A percentile compares a stretch with the other conserved stretches of the same genome.
These are phyloP conservation scores for Oopsacas minuta DNA, from an alignment of 37 sponge, comb jelly and placozoan genomes.

Conservation along the genomic window DNA sequence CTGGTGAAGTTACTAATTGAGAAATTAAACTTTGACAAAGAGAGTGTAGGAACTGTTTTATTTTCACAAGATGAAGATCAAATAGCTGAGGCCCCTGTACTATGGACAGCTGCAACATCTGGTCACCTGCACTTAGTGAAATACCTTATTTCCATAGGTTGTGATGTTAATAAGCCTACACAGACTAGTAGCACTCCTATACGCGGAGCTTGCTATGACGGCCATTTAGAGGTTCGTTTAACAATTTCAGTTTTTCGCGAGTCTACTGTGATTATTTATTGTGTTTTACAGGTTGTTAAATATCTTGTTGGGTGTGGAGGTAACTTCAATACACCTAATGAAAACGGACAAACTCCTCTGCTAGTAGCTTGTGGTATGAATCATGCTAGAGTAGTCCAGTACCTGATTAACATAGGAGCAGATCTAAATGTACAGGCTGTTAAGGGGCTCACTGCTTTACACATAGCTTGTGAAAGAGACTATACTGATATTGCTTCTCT, in stretches of 20 bases:
- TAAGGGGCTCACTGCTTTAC: not conserved
- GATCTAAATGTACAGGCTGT: not conserved
- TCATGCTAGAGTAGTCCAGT: not conserved
- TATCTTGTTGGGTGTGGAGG: not conserved
- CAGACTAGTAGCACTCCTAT: not conserved
- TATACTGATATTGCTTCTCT: not conserved
- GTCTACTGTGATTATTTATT: no score
- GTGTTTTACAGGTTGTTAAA: not conserved
- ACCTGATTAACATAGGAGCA: not conserved
- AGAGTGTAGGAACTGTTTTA: not conserved
- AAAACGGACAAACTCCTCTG: not conserved
- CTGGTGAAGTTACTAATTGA: not conserved
- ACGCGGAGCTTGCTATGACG: conserved; percentile 6
- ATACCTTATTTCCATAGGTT: not conserved
- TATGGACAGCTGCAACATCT: not conserved
- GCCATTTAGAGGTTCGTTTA: not conserved
- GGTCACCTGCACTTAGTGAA: not conserved
- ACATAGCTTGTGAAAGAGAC: conserved; percentile 15
- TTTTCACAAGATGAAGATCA: not conserved
- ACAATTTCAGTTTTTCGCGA: not conserved
- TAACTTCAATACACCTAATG: conserved; percentile 7
- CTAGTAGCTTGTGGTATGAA: not conserved
- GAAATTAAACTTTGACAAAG: not conserved
- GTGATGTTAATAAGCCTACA: not conserved
- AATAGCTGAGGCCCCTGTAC: not conserved